Evolutionary conservation across 2,888 invertebrate species (phyloP).

Genomic region (Lasioglossum oenotherae): DNA sequence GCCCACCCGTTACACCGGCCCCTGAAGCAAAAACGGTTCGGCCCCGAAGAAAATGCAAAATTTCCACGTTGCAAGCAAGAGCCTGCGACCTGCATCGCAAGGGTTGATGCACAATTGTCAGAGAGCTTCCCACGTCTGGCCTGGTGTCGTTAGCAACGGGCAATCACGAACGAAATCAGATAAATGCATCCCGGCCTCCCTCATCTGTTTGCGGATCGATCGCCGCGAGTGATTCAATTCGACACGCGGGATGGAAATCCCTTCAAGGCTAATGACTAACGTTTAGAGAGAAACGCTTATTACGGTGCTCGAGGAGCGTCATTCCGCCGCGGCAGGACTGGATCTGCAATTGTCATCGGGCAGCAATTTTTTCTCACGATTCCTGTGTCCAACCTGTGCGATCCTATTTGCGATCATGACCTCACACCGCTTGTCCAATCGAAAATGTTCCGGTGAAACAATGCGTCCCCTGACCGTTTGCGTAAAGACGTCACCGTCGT

Average conservation of each 20-base stretch:
- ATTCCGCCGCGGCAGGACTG: slow-evolving; percentile 10
- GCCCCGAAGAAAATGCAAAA: background rate
- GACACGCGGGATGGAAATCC: slow-evolving; percentile 66
- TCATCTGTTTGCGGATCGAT: slow-evolving; percentile 15
- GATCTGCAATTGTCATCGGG: slow-evolving; percentile 48
- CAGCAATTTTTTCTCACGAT: slow-evolving; percentile 18
- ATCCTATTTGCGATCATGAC: slow-evolving; percentile 40
- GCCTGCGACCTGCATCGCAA: background rate
- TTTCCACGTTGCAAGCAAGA: background rate
- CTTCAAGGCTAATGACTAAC: slow-evolving; percentile 69
- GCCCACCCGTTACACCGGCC: background rate
- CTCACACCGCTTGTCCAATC: slow-evolving; percentile 31
- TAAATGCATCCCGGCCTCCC: background rate
- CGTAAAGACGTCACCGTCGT: background rate
- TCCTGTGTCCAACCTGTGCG: background rate
- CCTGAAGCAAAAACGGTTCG: background rate
- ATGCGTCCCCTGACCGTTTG: background rate
- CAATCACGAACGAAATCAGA: background rate
- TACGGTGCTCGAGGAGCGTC: slow-evolving; percentile 46
- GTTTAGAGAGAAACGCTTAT: slow-evolving; percentile 68
- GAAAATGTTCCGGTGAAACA: slow-evolving; percentile 43
- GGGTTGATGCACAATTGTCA: background rate
- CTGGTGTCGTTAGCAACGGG: background rate
- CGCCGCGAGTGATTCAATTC: slow-evolving; percentile 51
- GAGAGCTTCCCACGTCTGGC: slow-evolving; percentile 1